Evolutionary conservation across 2,113 vertebrate species (phyloP).

Genomic region (Halichoerus grypus): DNA sequence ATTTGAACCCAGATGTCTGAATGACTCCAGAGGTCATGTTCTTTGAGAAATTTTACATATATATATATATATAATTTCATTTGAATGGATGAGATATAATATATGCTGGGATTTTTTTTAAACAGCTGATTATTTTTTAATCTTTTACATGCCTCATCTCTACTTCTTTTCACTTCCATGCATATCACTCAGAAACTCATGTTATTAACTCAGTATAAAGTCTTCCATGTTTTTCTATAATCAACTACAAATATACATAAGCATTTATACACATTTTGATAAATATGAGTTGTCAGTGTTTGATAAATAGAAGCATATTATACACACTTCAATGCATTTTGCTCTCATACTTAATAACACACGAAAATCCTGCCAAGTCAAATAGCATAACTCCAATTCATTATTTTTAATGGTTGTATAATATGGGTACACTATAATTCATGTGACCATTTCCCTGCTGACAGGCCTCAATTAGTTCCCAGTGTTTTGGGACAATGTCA

Average conservation of each 20-base stretch:
- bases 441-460: not conserved
- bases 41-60: not conserved
- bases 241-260: not conserved
- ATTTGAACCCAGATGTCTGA: slow-evolving; percentile 5
- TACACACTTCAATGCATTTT: not conserved
- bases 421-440: not conserved
- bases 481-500: not conserved
- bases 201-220: not conserved
- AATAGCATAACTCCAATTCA: not conserved
- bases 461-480: not conserved
- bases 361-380: not conserved
- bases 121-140: not conserved
- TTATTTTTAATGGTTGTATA: slow-evolving; percentile 21
- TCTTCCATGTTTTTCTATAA: not conserved
- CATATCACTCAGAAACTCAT: not conserved
- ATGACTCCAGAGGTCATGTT: not conserved
- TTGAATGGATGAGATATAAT: not conserved
- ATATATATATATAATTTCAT: not conserved
- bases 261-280: not conserved
- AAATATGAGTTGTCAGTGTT: not conserved
- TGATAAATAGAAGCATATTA: not conserved
- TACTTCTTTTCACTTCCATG: not conserved
- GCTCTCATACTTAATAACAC: not conserved
- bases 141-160: not conserved
- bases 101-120: not conserved